Percentiles rank a stretch among this genome's conserved stretches.
phyloP scores from a whole-genome alignment of 1,140 invertebrate species.

The Drosophila setifemur region DNA sequence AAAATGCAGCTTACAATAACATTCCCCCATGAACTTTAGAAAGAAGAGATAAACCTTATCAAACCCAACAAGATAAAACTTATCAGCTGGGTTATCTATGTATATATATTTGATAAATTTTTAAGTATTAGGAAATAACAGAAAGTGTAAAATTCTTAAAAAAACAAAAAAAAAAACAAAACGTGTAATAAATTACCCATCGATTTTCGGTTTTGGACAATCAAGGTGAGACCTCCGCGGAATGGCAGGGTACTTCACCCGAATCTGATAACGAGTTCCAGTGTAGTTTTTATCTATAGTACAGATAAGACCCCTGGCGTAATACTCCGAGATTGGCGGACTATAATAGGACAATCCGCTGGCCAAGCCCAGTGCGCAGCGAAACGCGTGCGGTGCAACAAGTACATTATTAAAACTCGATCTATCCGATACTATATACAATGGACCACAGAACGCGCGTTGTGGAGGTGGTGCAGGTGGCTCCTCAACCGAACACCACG shows the following conservation, averaged over 20 bases:
- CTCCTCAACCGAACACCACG: slow-evolving; percentile 45
- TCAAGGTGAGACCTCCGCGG: slow-evolving; percentile 2
- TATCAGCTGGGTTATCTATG: not conserved
- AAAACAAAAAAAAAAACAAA: not conserved
- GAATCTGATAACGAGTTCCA: slow-evolving; percentile 26
- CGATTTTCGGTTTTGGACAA: not conserved
- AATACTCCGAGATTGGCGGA: slow-evolving; percentile 32
- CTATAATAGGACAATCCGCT: slow-evolving; percentile 26
- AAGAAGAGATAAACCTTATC: not conserved
- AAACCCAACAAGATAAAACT: not conserved
- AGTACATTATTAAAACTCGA: not conserved
- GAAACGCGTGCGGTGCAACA: slow-evolving; percentile 26
- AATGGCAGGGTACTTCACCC: slow-evolving; percentile 13
- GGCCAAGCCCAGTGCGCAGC: slow-evolving; percentile 8
- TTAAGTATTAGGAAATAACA: too few relatives aligned
- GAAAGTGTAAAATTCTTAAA: too few relatives aligned
- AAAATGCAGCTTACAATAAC: too few relatives aligned
- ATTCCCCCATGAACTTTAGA: not conserved
- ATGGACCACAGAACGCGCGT: slow-evolving; percentile 67
- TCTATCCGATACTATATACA: too few relatives aligned
- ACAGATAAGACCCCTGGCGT: slow-evolving; percentile 24
- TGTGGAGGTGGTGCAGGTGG: slow-evolving; percentile 59
- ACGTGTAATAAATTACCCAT: slow-evolving; percentile 1
- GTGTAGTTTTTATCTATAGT: slow-evolving; percentile 27
- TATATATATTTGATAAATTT: not conserved